These are phyloP conservation scores for Deilephila elpenor DNA, from an alignment of 2,888 invertebrate genomes.

Conservation along the genomic window DNA sequence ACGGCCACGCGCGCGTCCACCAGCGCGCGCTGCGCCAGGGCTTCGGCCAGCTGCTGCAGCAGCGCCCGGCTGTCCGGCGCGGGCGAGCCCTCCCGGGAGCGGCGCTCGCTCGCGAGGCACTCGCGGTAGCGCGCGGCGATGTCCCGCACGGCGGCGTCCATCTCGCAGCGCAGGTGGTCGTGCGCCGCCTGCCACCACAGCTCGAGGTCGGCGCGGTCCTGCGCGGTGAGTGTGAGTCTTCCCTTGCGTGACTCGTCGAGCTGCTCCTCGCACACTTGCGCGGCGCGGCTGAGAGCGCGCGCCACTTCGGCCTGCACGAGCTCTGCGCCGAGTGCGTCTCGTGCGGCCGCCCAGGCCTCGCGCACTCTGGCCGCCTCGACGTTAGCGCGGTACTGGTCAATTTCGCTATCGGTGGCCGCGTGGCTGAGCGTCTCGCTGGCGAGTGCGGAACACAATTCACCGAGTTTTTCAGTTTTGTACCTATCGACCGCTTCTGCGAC, in stretches of 20 bases:
- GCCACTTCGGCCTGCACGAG: conserved; percentile 91
- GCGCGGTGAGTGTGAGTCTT: conserved; percentile 87
- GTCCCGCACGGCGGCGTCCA: conserved; percentile 88
- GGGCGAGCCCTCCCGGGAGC: conserved; percentile 67
- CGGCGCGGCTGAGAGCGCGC: conserved; percentile 88
- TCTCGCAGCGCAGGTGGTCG: conserved; percentile 88
- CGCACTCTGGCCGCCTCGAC: conserved; percentile 88
- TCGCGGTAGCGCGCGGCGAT: conserved; percentile 88
- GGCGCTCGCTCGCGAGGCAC: conserved; percentile 73
- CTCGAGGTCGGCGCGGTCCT: conserved; percentile 89
- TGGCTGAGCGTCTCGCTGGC: conserved; percentile 88
- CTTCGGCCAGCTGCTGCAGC: conserved; percentile 57
- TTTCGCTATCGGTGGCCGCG: conserved; percentile 77
- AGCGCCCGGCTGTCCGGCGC: conserved; percentile 58
- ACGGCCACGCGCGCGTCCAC: conserved; percentile 91
- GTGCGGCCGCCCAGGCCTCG: conserved; percentile 90
- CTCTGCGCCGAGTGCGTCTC: conserved; percentile 90
- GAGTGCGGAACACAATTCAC: conserved; percentile 88
- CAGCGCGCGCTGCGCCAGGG: conserved; percentile 70
- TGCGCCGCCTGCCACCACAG: conserved; percentile 91
- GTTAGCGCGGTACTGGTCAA: conserved; percentile 69
- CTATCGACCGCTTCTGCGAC: conserved; percentile 85
- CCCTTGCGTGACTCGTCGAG: conserved; percentile 82
- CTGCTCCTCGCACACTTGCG: conserved; percentile 87
- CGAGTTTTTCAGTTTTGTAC: conserved; percentile 88